A percentile compares a stretch with the other conserved stretches of the same genome.
Conservation (phyloP, 2,113 vertebrate species). For the Grammomys dolichurus region DNA sequence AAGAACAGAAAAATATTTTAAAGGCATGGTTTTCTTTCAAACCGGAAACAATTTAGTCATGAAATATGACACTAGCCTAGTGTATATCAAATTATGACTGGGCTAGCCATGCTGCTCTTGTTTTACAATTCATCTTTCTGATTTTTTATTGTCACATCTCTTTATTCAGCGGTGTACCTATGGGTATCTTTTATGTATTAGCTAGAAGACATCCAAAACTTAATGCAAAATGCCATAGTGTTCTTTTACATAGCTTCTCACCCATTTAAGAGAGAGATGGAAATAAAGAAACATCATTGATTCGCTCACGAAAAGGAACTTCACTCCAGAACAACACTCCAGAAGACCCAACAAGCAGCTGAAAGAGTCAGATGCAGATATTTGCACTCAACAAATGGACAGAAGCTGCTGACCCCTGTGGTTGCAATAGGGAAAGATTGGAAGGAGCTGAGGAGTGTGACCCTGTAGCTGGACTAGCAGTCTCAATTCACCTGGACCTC, state of each 20-base stretch:
- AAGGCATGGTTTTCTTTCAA: background rate
- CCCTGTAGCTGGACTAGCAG: too few species aligned
- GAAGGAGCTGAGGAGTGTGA: too few species aligned
- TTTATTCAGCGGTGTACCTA: background rate
- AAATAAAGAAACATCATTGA: background rate
- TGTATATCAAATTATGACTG: background rate
- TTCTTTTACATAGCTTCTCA: background rate
- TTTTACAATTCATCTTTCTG: background rate
- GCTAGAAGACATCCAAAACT: background rate
- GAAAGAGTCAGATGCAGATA: background rate
- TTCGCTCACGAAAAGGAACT: too few species aligned
- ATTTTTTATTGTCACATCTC: background rate
- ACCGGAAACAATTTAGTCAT: background rate
- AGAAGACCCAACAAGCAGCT: background rate
- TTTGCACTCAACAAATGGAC: too few species aligned
- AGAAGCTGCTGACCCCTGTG: too few species aligned
- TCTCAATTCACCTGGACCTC: too few species aligned
- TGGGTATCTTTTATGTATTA: background rate
- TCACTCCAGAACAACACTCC: too few species aligned
- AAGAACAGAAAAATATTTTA: background rate
- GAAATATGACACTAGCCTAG: background rate
- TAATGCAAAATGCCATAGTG: background rate
- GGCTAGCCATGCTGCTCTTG: background rate
- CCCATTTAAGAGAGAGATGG: background rate
- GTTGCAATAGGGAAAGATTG: too few species aligned